Conservation (phyloP, 2,888 invertebrate genomes). For the Chaetoderma sp. region DNA sequence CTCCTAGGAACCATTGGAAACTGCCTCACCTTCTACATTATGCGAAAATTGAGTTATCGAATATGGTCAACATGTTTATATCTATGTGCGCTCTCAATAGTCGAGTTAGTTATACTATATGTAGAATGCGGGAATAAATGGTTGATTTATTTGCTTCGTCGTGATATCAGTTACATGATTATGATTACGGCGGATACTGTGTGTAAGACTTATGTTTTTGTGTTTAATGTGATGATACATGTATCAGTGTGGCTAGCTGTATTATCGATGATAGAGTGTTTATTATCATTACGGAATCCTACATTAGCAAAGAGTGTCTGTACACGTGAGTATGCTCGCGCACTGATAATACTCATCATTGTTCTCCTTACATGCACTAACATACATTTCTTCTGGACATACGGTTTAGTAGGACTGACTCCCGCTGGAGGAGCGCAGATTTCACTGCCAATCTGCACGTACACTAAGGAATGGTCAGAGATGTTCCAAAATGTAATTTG, state of each 20-base stretch:
- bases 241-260: slow-evolving; percentile 62
- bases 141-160: slow-evolving; percentile 34
- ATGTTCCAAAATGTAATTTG: slow-evolving; percentile 54
- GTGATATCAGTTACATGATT: slow-evolving; percentile 44
- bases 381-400: slow-evolving; percentile 67
- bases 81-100: slow-evolving; percentile 48
- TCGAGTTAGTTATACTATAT: slow-evolving; percentile 60
- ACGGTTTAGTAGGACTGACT: slow-evolving; percentile 51
- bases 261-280: slow-evolving; percentile 54
- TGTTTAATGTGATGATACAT: slow-evolving; percentile 54
- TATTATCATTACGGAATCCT: slow-evolving; percentile 54
- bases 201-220: slow-evolving; percentile 64
- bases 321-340: slow-evolving; percentile 55
- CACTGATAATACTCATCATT: slow-evolving; percentile 59
- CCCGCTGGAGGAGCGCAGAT: slow-evolving; percentile 35
- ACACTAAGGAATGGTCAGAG: slow-evolving; percentile 50
- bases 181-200: slow-evolving; percentile 56
- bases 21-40: slow-evolving; percentile 38
- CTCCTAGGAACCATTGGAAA: slow-evolving; percentile 58
- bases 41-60: slow-evolving; percentile 49
- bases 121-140: slow-evolving; percentile 62
- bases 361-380: slow-evolving; percentile 63
- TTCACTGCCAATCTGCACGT: slow-evolving; percentile 36
- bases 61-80: slow-evolving; percentile 66
- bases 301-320: slow-evolving; percentile 56